A percentile compares a stretch with the other conserved stretches of the same genome.
Conservation (phyloP, 2,888 invertebrate species). For the Prosapia bicincta region DNA sequence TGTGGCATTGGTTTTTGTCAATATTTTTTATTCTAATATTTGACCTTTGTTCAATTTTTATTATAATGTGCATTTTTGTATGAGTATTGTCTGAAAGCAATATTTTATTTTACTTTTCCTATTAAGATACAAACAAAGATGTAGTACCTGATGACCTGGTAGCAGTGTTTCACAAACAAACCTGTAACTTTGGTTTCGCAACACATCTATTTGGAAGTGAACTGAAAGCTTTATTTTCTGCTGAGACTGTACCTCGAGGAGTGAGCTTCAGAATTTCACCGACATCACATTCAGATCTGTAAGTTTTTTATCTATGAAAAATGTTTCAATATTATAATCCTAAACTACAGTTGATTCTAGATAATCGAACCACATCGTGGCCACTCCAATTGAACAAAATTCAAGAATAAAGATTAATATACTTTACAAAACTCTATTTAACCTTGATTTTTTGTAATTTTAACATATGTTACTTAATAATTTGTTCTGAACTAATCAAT, state of each 20-base stretch:
- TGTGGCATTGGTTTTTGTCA: no score
- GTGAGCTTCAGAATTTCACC: slow-evolving; percentile 87
- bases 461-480: no score
- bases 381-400: background rate
- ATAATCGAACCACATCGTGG: background rate
- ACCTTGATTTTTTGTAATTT: no score
- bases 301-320: slow-evolving; percentile 35
- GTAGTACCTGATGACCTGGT: slow-evolving; percentile 89
- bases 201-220: slow-evolving; percentile 94
- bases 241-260: slow-evolving; percentile 70
- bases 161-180: slow-evolving; percentile 86
- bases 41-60: no score
- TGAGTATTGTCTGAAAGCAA: no score
- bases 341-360: background rate
- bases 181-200: slow-evolving; percentile 95
- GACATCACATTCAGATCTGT: slow-evolving; percentile 77
- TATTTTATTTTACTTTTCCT: no score
- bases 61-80: no score
- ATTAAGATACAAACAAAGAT: slow-evolving; percentile 90
- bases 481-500: no score
- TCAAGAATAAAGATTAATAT: no score
- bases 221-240: slow-evolving; percentile 73
- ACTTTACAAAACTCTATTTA: no score
- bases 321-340: background rate
- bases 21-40: no score